Evolutionary conservation across 2,113 vertebrate species (phyloP).

Genomic region (Corythaeola cristata): DNA sequence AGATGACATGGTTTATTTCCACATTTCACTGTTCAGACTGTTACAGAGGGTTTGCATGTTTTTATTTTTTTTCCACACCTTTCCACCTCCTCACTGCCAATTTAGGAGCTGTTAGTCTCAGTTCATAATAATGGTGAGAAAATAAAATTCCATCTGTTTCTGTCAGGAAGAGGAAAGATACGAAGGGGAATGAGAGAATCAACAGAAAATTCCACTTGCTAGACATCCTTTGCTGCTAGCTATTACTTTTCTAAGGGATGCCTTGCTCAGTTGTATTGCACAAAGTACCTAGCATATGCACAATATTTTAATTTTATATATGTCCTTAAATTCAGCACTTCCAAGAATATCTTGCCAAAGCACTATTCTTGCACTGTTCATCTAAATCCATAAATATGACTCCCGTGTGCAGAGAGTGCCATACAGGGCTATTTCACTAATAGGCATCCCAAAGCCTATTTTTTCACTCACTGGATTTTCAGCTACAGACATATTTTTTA

Average conservation of each 20-base stretch:
- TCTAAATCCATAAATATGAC: neutral
- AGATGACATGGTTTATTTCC: slow-evolving; percentile 1
- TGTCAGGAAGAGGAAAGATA: slow-evolving; percentile 4
- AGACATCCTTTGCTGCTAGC: slow-evolving; percentile 26
- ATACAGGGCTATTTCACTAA: slow-evolving; percentile 9
- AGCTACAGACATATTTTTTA: slow-evolving; percentile 6
- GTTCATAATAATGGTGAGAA: slow-evolving; percentile 54
- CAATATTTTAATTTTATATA: neutral
- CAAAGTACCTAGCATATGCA: neutral
- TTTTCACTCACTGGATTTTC: neutral
- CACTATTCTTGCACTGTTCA: neutral
- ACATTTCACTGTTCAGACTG: slow-evolving; percentile 15
- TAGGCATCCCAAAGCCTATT: neutral
- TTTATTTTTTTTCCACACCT: slow-evolving; percentile 42
- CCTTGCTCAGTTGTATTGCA: neutral
- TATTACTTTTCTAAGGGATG: slow-evolving; percentile 11
- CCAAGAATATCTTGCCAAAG: neutral
- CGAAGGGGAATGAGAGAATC: slow-evolving; percentile 24
- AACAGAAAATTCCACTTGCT: slow-evolving; percentile 57
- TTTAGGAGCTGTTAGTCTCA: slow-evolving; percentile 63
- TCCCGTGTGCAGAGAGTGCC: neutral
- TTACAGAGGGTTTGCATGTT: slow-evolving; percentile 9
- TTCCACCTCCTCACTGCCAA: slow-evolving; percentile 55
- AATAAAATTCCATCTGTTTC: slow-evolving; percentile 61
- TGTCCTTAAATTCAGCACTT: neutral